Conservation (phyloP, 2,113 vertebrate species). For the Microcebus tavaratra region DNA sequence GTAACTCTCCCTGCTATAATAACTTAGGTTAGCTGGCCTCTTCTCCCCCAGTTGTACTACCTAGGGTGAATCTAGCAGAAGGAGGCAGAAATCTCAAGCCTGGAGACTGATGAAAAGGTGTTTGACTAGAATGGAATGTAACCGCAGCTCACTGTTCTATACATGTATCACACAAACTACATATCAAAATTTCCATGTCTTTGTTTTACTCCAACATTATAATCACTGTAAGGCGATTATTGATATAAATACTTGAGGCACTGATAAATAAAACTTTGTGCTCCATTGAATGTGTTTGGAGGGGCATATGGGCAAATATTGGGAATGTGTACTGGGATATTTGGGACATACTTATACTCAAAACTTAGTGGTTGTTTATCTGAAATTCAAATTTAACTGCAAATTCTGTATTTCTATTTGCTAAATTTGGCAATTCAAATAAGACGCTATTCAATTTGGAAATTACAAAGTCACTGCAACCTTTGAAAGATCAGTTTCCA, state of each 20-base stretch:
- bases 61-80: background rate
- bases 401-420: slow-evolving; percentile 30
- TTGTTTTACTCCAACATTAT: background rate
- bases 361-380: slow-evolving; percentile 26
- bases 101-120: background rate
- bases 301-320: background rate
- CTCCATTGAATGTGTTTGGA: background rate
- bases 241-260: background rate
- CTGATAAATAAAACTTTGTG: background rate
- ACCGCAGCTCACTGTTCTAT: slow-evolving; percentile 9
- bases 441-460: background rate
- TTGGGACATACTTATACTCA: background rate
- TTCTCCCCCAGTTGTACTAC: background rate
- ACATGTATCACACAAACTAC: slow-evolving; percentile 18
- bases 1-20: background rate
- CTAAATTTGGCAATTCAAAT: slow-evolving; percentile 38
- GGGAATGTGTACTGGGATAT: background rate
- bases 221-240: background rate
- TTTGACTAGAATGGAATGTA: slow-evolving; percentile 34
- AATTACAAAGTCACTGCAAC: slow-evolving; percentile 31
- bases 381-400: slow-evolving; percentile 26
- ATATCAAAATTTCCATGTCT: background rate
- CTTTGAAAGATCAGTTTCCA: slow-evolving; percentile 48
- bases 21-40: background rate
- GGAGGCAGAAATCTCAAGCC: background rate